phyloP scores from a whole-genome alignment of 2,113 vertebrate species.

The Lamprologus sp. region DNA sequence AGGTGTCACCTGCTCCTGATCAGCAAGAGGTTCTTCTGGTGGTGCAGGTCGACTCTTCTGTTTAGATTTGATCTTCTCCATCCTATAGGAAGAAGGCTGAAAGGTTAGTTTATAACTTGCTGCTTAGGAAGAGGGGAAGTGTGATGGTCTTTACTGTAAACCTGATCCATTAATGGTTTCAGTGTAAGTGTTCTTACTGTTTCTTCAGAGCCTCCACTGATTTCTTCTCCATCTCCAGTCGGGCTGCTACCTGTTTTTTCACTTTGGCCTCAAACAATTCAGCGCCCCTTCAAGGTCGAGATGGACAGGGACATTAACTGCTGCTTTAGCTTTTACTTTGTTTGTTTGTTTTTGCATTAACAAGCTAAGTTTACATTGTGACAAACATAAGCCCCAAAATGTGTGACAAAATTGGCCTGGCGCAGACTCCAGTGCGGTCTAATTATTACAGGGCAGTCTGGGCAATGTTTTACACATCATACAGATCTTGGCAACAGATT shows the following conservation, averaged over 20 bases:
- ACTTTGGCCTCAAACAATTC: conserved; percentile 72
- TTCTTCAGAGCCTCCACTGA: conserved; percentile 65
- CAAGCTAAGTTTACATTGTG: not conserved
- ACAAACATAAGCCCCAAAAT: not conserved
- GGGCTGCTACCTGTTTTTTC: conserved; percentile 61
- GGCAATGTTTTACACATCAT: not conserved
- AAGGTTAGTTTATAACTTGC: not conserved
- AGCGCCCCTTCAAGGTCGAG: conserved; percentile 57
- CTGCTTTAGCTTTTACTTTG: not conserved
- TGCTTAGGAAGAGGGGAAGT: not conserved
- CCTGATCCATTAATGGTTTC: not conserved
- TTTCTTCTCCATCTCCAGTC: conserved; percentile 67
- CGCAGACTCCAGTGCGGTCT: rapidly evolving
- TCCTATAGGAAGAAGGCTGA: conserved; percentile 45
- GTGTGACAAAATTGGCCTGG: not conserved
- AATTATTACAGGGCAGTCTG: not conserved
- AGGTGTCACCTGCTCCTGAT: not conserved
- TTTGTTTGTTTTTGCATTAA: not conserved
- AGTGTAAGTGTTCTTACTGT: conserved; percentile 52
- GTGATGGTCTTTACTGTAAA: not conserved
- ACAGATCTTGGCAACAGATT: not conserved
- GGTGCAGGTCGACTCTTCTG: conserved; percentile 46
- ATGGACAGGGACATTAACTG: not conserved
- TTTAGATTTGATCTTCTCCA: conserved; percentile 75
- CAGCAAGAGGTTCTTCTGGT: not conserved